Conservation (phyloP, 2,888 invertebrate species). For the Metacarcinus magister region DNA sequence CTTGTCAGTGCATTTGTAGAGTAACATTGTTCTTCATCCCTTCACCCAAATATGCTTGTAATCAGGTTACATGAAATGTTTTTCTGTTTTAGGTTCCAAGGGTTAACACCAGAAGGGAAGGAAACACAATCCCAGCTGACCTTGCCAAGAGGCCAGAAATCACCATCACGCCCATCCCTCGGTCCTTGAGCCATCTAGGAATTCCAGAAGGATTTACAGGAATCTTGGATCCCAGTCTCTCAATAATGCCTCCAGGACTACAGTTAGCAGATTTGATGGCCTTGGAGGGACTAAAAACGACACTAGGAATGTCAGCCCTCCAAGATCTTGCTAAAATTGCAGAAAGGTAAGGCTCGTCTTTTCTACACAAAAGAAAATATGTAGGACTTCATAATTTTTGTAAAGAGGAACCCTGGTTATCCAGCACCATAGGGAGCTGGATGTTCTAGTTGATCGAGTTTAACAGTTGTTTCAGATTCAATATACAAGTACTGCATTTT, state of each 20-base stretch:
- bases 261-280: conserved; percentile 79
- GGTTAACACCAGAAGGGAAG: conserved; percentile 79
- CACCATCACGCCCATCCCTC: conserved; percentile 82
- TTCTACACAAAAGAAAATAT: not conserved
- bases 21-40: not conserved
- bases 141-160: conserved; percentile 82
- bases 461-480: too few relatives aligned
- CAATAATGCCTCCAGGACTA: conserved; percentile 65
- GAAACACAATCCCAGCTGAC: conserved; percentile 78
- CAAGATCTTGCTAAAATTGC: conserved; percentile 81
- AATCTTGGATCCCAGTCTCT: conserved; percentile 52
- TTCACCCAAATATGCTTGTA: not conserved
- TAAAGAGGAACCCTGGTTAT: too few relatives aligned
- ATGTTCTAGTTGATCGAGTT: too few relatives aligned
- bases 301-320: conserved; percentile 79
- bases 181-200: conserved; percentile 51
- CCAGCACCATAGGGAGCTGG: too few relatives aligned
- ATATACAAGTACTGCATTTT: too few relatives aligned
- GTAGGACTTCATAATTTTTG: not conserved
- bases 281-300: conserved; percentile 74
- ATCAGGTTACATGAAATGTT: not conserved
- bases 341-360: conserved; percentile 67
- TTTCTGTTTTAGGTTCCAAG: conserved; percentile 79
- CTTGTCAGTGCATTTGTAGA: not conserved
- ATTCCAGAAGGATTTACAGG: conserved; percentile 43